phyloP scores from a whole-genome alignment of 2,113 vertebrate species.

The Nerophis ophidion region DNA sequence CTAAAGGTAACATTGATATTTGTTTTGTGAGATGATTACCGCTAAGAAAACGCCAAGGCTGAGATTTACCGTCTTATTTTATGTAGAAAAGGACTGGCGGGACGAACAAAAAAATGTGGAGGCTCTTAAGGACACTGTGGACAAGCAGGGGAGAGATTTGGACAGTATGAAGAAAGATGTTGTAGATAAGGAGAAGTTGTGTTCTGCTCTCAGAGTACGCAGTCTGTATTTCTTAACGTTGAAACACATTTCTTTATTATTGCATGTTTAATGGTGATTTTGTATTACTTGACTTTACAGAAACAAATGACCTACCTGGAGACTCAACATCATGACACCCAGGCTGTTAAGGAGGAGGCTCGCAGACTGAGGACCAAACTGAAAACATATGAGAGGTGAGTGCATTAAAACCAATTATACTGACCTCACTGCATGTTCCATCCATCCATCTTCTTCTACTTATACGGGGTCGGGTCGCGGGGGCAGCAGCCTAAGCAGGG shows the following conservation, averaged over 20 bases:
- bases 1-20: constrained; percentile 77
- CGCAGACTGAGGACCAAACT: constrained; percentile 78
- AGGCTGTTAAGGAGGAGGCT: constrained; percentile 82
- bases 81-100: constrained; percentile 76
- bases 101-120: constrained; percentile 78
- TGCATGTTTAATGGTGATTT: neutral
- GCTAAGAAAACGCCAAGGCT: no score
- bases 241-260: neutral
- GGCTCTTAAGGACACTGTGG: constrained; percentile 75
- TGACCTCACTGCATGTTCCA: no score
- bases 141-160: constrained; percentile 80
- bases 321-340: constrained; percentile 79
- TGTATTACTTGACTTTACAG: constrained; percentile 54
- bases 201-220: constrained; percentile 82
- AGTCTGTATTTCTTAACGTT: neutral
- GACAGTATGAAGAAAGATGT: constrained; percentile 75
- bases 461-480: no score
- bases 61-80: no score
- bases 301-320: constrained; percentile 93
- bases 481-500: no score
- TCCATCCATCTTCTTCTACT: no score
- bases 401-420: neutral
- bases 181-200: constrained; percentile 82
- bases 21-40: neutral
- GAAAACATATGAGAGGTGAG: constrained; percentile 82